phyloP scores from a whole-genome alignment of 2,888 invertebrate genomes.

The Branchinecta sandiegonensis region DNA sequence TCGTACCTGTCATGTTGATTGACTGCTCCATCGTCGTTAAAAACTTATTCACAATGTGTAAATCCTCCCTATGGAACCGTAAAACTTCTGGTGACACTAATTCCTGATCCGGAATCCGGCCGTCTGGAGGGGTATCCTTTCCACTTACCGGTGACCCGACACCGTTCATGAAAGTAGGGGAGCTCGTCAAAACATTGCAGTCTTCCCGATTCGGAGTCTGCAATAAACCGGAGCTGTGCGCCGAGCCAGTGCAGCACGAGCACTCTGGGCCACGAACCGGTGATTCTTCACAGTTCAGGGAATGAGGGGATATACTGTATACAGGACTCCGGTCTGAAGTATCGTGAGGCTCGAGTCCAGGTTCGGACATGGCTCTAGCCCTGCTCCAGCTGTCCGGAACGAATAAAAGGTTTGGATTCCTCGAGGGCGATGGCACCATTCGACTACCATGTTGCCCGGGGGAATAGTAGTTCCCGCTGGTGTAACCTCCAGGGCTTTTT shows the following conservation, averaged over 20 bases:
- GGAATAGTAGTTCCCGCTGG: too few species aligned
- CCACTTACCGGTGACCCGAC: background rate
- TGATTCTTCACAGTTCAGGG: background rate
- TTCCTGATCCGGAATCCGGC: background rate
- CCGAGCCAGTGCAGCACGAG: background rate
- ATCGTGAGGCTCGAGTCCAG: too few species aligned
- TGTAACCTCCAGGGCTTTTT: too few species aligned
- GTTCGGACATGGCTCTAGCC: too few species aligned
- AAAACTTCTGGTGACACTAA: background rate
- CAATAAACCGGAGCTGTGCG: too few species aligned
- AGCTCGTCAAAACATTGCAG: slow-evolving; percentile 5
- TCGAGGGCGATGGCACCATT: too few species aligned
- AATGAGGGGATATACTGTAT: background rate
- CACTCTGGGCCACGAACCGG: slow-evolving; percentile 2
- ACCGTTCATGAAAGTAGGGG: background rate
- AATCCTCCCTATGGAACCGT: background rate
- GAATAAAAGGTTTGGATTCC: too few species aligned
- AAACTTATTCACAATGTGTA: background rate
- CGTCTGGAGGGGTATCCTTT: background rate
- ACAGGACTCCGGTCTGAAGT: too few species aligned
- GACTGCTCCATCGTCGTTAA: slow-evolving; percentile 6
- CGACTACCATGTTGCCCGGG: too few species aligned
- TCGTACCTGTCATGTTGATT: background rate
- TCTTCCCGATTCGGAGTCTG: background rate
- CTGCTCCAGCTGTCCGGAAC: too few species aligned